Conservation (phyloP, 2,888 invertebrate genomes). For the Hypselothyrea guttata region DNA sequence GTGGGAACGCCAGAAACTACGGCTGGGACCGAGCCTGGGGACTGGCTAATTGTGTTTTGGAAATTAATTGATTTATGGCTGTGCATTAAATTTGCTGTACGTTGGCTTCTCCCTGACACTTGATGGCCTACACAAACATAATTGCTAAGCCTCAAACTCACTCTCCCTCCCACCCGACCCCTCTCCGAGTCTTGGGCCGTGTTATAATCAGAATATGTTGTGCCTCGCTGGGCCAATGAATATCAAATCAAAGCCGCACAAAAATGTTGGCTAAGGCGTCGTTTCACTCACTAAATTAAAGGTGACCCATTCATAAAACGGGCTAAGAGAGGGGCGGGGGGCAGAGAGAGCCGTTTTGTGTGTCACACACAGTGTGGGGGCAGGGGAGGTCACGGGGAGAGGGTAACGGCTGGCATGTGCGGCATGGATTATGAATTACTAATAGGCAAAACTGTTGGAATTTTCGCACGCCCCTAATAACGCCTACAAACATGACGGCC, state of each 20-base stretch:
- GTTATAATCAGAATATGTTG: constrained; percentile 8
- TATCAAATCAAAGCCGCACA: constrained; percentile 61
- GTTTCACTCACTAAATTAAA: constrained; percentile 56
- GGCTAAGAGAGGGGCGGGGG: constrained; percentile 28
- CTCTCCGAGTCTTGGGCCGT: not conserved
- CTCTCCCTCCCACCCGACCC: too few species aligned
- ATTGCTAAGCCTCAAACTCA: constrained; percentile 25
- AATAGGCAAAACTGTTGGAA: constrained; percentile 68
- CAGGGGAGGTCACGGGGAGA: too few species aligned
- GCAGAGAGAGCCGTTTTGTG: not conserved
- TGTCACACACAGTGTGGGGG: not conserved
- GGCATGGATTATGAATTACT: constrained; percentile 67
- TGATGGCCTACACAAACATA: constrained; percentile 24
- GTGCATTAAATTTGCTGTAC: constrained; percentile 30
- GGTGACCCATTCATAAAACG: constrained; percentile 58
- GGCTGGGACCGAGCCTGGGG: constrained; percentile 8
- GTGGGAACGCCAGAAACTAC: too few species aligned
- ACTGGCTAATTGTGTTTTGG: constrained; percentile 61
- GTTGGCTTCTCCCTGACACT: constrained; percentile 11
- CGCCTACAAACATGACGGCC: constrained; percentile 31
- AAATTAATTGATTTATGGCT: constrained; percentile 74
- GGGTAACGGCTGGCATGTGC: too few species aligned
- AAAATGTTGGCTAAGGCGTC: constrained; percentile 33
- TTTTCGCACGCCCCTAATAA: constrained; percentile 67
- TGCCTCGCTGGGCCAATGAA: constrained; percentile 32